Percentiles rank a stretch among this genome's conserved stretches.
Evolutionary conservation across 2,797 vertebrate genomes (phyloP).

Genomic region (Melanotaenia boesemani): DNA sequence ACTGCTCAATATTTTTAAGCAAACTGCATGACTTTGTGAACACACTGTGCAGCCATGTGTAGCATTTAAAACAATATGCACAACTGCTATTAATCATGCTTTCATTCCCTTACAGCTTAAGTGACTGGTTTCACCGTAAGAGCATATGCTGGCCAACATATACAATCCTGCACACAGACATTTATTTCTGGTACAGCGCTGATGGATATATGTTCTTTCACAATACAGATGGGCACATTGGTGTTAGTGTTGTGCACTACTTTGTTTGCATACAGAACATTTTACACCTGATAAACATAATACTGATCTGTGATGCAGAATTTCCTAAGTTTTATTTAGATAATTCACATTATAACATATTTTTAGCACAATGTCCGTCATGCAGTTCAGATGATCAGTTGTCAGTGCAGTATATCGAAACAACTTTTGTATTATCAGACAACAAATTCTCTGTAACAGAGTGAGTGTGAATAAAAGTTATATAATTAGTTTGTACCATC

Average conservation of each 20-base stretch:
- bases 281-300: slow-evolving; percentile 1
- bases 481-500: slow-evolving; percentile 5
- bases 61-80: slow-evolving; percentile 29
- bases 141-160: slow-evolving; percentile 2
- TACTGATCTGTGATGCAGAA: neutral
- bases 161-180: slow-evolving; percentile 2
- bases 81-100: slow-evolving; percentile 27
- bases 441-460: neutral
- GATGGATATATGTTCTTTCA: slow-evolving; percentile 22
- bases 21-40: slow-evolving; percentile 13
- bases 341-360: neutral
- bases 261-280: slow-evolving; percentile 5
- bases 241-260: neutral
- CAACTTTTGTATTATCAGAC: neutral
- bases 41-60: slow-evolving; percentile 18
- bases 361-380: neutral
- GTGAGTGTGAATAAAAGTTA: neutral
- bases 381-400: slow-evolving; percentile 2
- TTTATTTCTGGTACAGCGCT: neutral
- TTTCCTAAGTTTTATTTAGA: neutral
- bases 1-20: slow-evolving; percentile 17
- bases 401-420: neutral
- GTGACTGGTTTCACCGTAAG: slow-evolving; percentile 8
- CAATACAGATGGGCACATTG: slow-evolving; percentile 7
- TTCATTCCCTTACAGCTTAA: slow-evolving; percentile 22